Evolutionary conservation across 2,888 invertebrate genomes (phyloP).

Genomic region (Phyllotreta striolata): DNA sequence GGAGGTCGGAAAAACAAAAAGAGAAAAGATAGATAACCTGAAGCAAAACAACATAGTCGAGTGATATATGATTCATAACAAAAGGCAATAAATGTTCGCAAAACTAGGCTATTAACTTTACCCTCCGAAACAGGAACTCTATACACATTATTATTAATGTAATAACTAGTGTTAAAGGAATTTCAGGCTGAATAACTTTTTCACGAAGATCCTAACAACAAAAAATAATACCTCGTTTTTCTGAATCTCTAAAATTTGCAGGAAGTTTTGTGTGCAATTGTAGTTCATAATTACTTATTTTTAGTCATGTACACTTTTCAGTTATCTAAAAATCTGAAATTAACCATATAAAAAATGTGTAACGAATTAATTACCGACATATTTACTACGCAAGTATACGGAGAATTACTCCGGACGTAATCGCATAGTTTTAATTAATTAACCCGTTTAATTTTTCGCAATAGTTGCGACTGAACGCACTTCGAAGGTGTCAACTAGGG

Average conservation of each 20-base stretch:
- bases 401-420: no score
- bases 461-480: slow-evolving; percentile 37
- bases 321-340: no score
- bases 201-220: no score
- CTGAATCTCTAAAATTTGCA: no score
- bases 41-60: slow-evolving; percentile 19
- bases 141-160: slow-evolving; percentile 19
- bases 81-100: slow-evolving; percentile 23
- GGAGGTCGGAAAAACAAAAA: slow-evolving; percentile 19
- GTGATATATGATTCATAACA: slow-evolving; percentile 24
- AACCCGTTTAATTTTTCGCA: background rate
- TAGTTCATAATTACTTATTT: no score
- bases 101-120: slow-evolving; percentile 20
- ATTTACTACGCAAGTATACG: no score
- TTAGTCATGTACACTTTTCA: no score
- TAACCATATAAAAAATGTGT: no score
- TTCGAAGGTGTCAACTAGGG: slow-evolving; percentile 48
- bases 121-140: slow-evolving; percentile 10
- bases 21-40: slow-evolving; percentile 18
- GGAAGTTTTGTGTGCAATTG: no score
- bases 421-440: slow-evolving; percentile 1
- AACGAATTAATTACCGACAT: no score
- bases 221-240: no score
- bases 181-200: background rate
- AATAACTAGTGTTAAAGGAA: slow-evolving; percentile 1